Base-by-base conservation (phyloP, 2,888 invertebrate species). In the Octonoba sinensis region DNA sequence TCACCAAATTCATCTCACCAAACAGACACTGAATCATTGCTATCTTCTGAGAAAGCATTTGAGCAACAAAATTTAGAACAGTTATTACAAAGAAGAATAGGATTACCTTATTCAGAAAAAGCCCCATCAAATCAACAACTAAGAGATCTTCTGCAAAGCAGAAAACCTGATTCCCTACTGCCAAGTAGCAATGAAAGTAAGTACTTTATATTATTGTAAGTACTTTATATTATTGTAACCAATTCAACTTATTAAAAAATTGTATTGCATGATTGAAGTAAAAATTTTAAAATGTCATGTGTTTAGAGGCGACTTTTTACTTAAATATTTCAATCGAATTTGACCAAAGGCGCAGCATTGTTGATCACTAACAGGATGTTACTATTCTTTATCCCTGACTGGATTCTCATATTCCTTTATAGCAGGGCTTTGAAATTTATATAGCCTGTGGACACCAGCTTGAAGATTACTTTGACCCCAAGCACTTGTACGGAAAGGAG, bases 61-160 rank as follows among this genome's bases (percentile, higher is more conserved):
- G 69, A 75, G 11, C 75, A 76, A 18, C 82, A 69, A 44, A 76
- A 72, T 36, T 54, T 82, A 15, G 76, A 82, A n/a, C 71, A 71
- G 11, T 72, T 82, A 20, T 44, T 82, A 3, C 73, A 72, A 18
- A 66, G 49, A 24, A 70, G 56, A 36, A 2, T 36, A 11, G 36
- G 36, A 8, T 24, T 75, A 13, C 62, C 75, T 3, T 69, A 49
- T 66, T 65, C 64, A 13, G 66, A 65, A 65, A 82, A 75, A 57
- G 18, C 46, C 3, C 46, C 47, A 8, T 59, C 76, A 8, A 75
- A 76, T 27, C 82, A 82, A 36, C 82, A 82, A 51, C 65, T 82
- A 47, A 69, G 76, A 44, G 82, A 82, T 72, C 56, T 82, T 8
- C 24, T 82, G 56, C 82, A 82, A 46, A 82, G 46, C 20, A 73